Evolutionary conservation across 2,113 vertebrate species (phyloP).

Genomic region (Drymodes brunneopygia): DNA sequence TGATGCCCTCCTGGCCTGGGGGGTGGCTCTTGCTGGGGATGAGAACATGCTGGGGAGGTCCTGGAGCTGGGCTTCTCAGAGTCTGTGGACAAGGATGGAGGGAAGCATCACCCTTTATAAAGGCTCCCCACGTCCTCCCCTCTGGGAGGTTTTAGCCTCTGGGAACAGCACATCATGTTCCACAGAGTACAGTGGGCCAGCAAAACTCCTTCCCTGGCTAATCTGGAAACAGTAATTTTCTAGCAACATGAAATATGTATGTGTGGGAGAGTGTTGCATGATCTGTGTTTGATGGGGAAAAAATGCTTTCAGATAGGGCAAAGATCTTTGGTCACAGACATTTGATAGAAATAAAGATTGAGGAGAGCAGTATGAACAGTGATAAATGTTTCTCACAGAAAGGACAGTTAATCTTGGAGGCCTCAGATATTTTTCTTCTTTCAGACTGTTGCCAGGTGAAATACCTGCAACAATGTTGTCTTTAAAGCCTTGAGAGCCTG

Average conservation of each 20-base stretch:
- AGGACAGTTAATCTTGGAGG: background rate
- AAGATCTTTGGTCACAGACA: background rate
- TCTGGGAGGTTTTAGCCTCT: background rate
- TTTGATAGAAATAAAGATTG: background rate
- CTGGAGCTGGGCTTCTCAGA: background rate
- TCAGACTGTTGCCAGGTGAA: background rate
- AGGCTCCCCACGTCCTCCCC: accelerated
- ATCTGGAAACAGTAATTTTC: background rate
- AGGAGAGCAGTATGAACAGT: background rate
- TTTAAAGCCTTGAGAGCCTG: background rate
- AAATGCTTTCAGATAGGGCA: background rate
- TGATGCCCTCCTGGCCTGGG: background rate
- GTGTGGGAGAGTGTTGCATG: background rate
- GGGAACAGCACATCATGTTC: background rate
- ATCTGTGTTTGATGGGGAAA: background rate
- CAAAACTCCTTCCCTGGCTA: background rate
- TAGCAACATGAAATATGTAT: background rate
- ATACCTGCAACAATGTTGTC: background rate
- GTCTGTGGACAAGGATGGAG: background rate
- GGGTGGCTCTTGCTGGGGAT: background rate
- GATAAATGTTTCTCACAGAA: background rate
- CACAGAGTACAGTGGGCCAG: background rate
- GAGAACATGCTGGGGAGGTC: accelerated
- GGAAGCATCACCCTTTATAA: background rate
- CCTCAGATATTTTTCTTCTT: background rate